These are phyloP conservation scores for Anas flavirostris DNA, from an alignment of 2,797 vertebrate species.

Conservation along the genomic window DNA sequence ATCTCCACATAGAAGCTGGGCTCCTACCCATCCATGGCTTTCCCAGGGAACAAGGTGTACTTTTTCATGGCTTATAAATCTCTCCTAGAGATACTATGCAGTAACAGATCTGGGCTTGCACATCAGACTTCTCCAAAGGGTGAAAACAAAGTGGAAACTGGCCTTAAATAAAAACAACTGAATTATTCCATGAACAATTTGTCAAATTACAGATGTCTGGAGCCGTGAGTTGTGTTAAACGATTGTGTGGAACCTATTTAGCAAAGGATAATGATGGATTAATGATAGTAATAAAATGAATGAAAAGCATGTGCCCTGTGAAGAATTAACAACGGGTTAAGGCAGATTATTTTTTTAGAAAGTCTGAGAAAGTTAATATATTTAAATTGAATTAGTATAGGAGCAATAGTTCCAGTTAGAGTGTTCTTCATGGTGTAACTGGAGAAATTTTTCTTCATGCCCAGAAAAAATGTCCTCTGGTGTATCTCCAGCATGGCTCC, in stretches of 20 bases:
- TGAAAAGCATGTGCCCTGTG: background rate
- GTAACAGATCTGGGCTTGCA: background rate
- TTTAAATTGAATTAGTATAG: background rate
- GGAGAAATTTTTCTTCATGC: background rate
- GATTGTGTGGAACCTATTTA: background rate
- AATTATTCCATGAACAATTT: background rate
- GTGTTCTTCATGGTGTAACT: background rate
- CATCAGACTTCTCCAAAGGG: background rate
- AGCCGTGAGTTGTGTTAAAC: background rate
- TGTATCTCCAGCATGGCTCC: background rate
- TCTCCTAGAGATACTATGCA: background rate
- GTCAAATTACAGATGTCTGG: background rate
- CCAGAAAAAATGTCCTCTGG: background rate
- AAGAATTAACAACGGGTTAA: background rate
- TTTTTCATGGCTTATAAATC: background rate
- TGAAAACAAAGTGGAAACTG: background rate
- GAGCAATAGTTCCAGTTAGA: background rate
- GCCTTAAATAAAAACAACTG: background rate
- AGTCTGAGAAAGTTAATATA: background rate
- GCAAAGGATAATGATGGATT: background rate
- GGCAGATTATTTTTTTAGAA: background rate
- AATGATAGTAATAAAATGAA: background rate
- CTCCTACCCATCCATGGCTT: background rate
- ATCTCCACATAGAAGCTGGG: background rate
- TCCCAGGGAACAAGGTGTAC: background rate